Conservation (phyloP, 2,113 vertebrate species). For the Baryphthengus martii region DNA sequence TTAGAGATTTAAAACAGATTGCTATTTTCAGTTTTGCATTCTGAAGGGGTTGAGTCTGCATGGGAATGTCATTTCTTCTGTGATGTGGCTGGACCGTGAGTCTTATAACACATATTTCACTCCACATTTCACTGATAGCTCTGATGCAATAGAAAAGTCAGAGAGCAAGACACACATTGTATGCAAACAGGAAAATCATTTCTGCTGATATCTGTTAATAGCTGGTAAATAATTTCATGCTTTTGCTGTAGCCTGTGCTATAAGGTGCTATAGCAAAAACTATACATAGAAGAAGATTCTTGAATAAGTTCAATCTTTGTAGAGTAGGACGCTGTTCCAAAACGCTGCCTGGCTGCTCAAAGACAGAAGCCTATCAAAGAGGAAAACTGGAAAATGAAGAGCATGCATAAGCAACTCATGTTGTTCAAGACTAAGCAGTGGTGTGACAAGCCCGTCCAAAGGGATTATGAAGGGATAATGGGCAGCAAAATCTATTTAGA, state of each 20-base stretch:
- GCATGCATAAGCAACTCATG: not conserved
- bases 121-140: not conserved
- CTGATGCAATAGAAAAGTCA: slow-evolving; percentile 28
- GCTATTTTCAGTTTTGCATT: not conserved
- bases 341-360: not conserved
- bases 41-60: not conserved
- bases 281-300: not conserved
- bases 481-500: not conserved
- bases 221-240: not conserved
- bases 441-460: not conserved
- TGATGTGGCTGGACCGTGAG: slow-evolving; percentile 7
- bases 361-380: not conserved
- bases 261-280: not conserved
- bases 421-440: not conserved
- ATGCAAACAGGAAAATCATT: slow-evolving; percentile 22
- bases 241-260: not conserved
- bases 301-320: not conserved
- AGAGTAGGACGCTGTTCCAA: not conserved
- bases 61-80: not conserved
- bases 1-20: not conserved
- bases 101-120: not conserved
- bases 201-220: slow-evolving; percentile 17
- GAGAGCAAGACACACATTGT: slow-evolving; percentile 32
- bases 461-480: not conserved
- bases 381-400: not conserved